Evolutionary conservation across 2,797 vertebrate species (phyloP).

Genomic region (Carduelis carduelis): DNA sequence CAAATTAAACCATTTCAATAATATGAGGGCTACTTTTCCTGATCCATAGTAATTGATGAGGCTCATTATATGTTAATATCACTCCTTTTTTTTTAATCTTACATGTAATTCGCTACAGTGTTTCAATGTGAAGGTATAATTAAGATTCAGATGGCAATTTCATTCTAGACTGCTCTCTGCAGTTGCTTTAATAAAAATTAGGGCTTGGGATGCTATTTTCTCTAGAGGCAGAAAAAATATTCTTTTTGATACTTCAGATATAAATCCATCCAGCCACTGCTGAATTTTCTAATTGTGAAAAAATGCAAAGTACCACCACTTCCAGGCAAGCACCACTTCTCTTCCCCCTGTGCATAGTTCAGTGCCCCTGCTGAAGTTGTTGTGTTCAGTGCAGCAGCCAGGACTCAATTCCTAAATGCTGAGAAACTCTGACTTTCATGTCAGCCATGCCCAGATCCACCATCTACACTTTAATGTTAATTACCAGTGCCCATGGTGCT

Average conservation of each 20-base stretch:
- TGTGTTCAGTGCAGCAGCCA: background rate
- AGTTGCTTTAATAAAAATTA: conserved; percentile 60
- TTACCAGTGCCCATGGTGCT: background rate
- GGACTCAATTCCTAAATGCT: background rate
- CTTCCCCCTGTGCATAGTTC: fast-evolving
- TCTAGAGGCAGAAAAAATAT: background rate
- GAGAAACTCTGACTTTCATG: background rate
- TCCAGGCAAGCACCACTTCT: background rate
- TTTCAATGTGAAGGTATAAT: conserved; percentile 59
- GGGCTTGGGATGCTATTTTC: conserved; percentile 23
- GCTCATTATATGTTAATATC: conserved; percentile 66
- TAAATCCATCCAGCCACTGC: background rate
- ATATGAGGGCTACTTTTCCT: conserved; percentile 43
- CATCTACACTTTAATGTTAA: fast-evolving
- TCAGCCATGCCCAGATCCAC: background rate
- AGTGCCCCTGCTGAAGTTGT: background rate
- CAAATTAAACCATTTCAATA: conserved; percentile 61
- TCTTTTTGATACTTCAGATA: conserved; percentile 19
- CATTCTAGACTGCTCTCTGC: conserved; percentile 52
- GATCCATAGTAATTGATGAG: conserved; percentile 65
- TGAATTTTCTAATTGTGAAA: conserved; percentile 18
- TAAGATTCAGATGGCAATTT: conserved; percentile 62
- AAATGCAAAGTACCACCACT: background rate
- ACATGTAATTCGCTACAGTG: conserved; percentile 27
- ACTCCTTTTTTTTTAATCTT: conserved; percentile 57